These are phyloP conservation scores for Kryphioiulus occultus DNA, from an alignment of 2,888 invertebrate species.

Conservation along the genomic window DNA sequence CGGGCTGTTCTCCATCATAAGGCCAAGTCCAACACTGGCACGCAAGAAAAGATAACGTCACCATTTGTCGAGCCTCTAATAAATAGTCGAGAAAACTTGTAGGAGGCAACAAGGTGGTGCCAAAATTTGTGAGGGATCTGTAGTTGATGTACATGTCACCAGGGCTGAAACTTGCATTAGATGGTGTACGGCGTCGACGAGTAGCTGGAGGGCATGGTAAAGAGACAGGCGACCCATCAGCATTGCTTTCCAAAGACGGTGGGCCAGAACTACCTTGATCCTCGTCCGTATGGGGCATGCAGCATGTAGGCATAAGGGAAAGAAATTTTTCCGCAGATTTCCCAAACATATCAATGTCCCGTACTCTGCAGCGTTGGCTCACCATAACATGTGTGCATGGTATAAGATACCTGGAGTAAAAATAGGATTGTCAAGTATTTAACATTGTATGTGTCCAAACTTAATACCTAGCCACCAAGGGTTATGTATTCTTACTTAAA, in stretches of 20 bases:
- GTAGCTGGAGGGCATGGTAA: slow-evolving; percentile 69
- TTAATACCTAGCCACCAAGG: not conserved
- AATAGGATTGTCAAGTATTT: not conserved
- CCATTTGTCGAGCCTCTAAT: slow-evolving; percentile 81
- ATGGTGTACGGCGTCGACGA: slow-evolving; percentile 48
- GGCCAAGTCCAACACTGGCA: slow-evolving; percentile 80
- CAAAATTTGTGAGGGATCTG: not conserved
- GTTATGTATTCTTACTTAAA: slow-evolving; percentile 65
- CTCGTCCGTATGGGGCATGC: slow-evolving; percentile 59
- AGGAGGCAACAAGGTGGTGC: slow-evolving; percentile 56
- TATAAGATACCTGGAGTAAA: slow-evolving; percentile 73
- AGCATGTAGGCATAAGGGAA: slow-evolving; percentile 72
- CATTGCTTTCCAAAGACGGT: slow-evolving; percentile 36
- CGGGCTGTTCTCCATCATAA: slow-evolving; percentile 65
- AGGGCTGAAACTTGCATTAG: slow-evolving; percentile 39
- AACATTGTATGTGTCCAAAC: not conserved
- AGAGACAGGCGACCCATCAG: slow-evolving; percentile 67
- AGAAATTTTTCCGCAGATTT: slow-evolving; percentile 79
- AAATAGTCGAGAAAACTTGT: slow-evolving; percentile 70
- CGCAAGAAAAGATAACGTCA: slow-evolving; percentile 76
- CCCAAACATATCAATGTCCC: slow-evolving; percentile 76
- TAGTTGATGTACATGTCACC: slow-evolving; percentile 32
- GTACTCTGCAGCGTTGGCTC: slow-evolving; percentile 76
- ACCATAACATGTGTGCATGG: slow-evolving; percentile 82
- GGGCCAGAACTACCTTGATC: slow-evolving; percentile 56